phyloP scores from a whole-genome alignment of 1,140 invertebrate species.

The Drosophila hydei region DNA sequence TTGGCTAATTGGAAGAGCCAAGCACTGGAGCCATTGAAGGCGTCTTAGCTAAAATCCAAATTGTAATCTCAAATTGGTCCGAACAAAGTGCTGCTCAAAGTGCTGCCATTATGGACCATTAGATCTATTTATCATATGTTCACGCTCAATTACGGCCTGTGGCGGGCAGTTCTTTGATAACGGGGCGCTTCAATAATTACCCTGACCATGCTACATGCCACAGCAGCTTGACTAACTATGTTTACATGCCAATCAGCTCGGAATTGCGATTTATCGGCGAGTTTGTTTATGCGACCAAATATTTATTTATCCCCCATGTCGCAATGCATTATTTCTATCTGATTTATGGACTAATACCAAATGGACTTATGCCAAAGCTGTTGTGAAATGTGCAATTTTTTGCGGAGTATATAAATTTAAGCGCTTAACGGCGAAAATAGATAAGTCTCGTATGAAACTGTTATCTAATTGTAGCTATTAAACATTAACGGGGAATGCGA shows the following conservation, averaged over 20 bases:
- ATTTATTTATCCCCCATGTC: slow-evolving; percentile 8
- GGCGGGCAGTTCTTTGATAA: slow-evolving; percentile 31
- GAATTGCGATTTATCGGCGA: slow-evolving; percentile 5
- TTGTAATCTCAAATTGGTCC: slow-evolving; percentile 9
- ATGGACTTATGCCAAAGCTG: background rate
- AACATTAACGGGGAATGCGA: background rate
- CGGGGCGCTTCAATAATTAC: slow-evolving; percentile 4
- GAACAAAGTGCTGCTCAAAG: slow-evolving; percentile 1
- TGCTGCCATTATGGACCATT: slow-evolving; percentile 11
- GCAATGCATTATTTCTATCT: background rate
- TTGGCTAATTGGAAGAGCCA: slow-evolving; percentile 61
- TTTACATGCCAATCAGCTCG: slow-evolving; percentile 23
- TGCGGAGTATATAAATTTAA: background rate
- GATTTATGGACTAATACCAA: slow-evolving; percentile 6
- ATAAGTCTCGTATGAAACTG: background rate
- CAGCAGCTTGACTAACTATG: slow-evolving; percentile 12
- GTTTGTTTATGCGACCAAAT: slow-evolving; percentile 14
- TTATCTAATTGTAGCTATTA: background rate
- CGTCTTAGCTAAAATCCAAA: slow-evolving; percentile 59
- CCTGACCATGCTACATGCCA: background rate
- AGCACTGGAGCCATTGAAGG: slow-evolving; percentile 14
- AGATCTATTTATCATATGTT: slow-evolving; percentile 50
- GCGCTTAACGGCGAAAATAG: background rate
- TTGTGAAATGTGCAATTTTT: background rate
- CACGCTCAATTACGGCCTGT: slow-evolving; percentile 63